Evolutionary conservation across 2,797 vertebrate species (phyloP), one percentile per base, ranked within the genome.

Genomic region (Corythornis leucogaster): DNA sequence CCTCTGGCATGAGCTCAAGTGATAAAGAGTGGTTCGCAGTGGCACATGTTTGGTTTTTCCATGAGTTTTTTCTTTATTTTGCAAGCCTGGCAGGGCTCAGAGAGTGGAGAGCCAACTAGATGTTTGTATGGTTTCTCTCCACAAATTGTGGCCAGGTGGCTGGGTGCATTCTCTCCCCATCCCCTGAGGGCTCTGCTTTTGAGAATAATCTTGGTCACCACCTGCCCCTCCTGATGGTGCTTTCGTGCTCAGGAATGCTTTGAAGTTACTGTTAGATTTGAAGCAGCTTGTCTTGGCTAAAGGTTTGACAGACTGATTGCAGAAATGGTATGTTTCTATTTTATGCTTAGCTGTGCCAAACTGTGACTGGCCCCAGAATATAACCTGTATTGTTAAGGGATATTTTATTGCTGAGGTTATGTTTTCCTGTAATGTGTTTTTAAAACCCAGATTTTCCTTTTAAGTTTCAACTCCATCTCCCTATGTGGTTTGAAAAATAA

Each of bases 251-350:
- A 46, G 87, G 79, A 96, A 95, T 90, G 93, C 93, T 93, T 95
- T 95, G 88, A 95, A 93, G 77, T 80, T 73, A 15, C 83, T 88
- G 20, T 62, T 92, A 91, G 90, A 79, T 96, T 88, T 94, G 91
- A 92, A 90, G 59, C 2, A 1, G 82, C 91, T 94, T 95, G 82
- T 71, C 86, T 92, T 91, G 80, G 80, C 92, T 58, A 17, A 70
- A 87, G 38, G 83, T 54, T 91, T 92, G 88, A 84, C 84, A 91
- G 63, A 28, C n/a, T 73, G 59, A 83, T 86, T 83, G 73, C 69
- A 91, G 74, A 92, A 90, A 77, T 87, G 28, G 4, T 38, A 15
- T 91, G 40, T 90, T 93, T 87, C 61, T 85, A 2, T 89, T 81
- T 83, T 77, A 28, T 5, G 18, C 53, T 63, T 84, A 38, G 64